Percentiles rank a stretch among this genome's conserved stretches.
Evolutionary conservation across 2,113 vertebrate species (phyloP).

Genomic region (Eretmochelys imbricata): DNA sequence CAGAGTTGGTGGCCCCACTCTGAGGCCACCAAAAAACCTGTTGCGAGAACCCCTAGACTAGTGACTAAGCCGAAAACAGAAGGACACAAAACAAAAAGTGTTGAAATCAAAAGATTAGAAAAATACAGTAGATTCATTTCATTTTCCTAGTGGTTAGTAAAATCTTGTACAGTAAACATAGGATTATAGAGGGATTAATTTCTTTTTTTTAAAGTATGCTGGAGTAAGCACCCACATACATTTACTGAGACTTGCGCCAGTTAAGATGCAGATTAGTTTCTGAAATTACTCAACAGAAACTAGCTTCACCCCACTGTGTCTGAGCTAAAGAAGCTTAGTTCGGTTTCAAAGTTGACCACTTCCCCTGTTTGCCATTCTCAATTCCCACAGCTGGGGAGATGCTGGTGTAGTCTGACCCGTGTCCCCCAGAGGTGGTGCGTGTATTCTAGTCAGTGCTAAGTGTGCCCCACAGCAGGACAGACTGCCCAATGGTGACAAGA

Average conservation of each 20-base stretch:
- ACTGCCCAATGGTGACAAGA: neutral
- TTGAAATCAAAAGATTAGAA: neutral
- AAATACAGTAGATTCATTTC: slow-evolving; percentile 41
- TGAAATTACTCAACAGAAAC: neutral
- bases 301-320: neutral
- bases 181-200: slow-evolving; percentile 21
- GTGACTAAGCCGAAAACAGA: neutral
- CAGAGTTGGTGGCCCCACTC: too few relatives aligned
- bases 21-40: too few relatives aligned
- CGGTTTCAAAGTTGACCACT: neutral
- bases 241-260: neutral
- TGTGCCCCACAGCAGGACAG: neutral
- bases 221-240: neutral
- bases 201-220: neutral
- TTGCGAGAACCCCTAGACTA: neutral
- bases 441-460: neutral
- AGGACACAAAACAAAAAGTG: neutral
- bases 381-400: neutral
- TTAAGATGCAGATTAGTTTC: neutral
- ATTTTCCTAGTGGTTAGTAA: neutral
- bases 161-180: neutral
- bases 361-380: neutral
- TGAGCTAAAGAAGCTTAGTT: neutral
- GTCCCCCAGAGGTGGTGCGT: neutral
- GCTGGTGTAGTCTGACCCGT: neutral